Evolutionary conservation across 2,888 invertebrate genomes (phyloP), one percentile per base, ranked within the genome.

Genomic region (Copidosoma aretas): DNA sequence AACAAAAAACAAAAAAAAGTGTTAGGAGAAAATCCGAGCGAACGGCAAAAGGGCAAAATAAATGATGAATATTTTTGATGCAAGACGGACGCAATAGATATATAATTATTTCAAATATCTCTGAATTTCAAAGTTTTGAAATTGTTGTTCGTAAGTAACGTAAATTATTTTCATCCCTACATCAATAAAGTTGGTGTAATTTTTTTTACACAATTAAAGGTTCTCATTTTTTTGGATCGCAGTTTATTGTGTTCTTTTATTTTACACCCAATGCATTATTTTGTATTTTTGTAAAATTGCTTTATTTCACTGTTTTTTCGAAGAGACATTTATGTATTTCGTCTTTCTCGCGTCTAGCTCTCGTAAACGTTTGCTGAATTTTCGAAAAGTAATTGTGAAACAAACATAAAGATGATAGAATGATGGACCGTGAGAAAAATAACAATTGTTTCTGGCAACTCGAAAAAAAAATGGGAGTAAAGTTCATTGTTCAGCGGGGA

Each of bases 11-110:
- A 41, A 41, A 25, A 51, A 32, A 57, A 49, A 39, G 39, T 49
- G 21, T n/a, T 17, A 58, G 39, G 56, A 49, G 12, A 51, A 49
- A 32, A 15, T 22, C 51, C 19, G n/a, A 19, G 56, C 41, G 41
- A 52, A 41, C 49, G 51, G 32, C n/a, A 54, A 67, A 41, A 39
- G 25, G 54, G 49, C 41, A 22, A 39, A 64, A 54, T 39, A 62
- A 65, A n/a, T n/a, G n/a, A n/a, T n/a, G n/a, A 67, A 59, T 63
- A 66, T 60, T 51, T 12, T 56, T 52, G 68, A 68, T 41, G 70
- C 66, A 68, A 71, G 67, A 71, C 64, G 64, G 67, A 73, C 67
- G 59, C 53, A 49, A 49, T 5, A 49, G 10, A 43, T 12, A 12
- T 43, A 43, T 43, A 32, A n/a, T n/a, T n/a, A n/a, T n/a, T 32